phyloP scores from a whole-genome alignment of 1,140 invertebrate genomes.

The Diabrotica undecimpunctata region DNA sequence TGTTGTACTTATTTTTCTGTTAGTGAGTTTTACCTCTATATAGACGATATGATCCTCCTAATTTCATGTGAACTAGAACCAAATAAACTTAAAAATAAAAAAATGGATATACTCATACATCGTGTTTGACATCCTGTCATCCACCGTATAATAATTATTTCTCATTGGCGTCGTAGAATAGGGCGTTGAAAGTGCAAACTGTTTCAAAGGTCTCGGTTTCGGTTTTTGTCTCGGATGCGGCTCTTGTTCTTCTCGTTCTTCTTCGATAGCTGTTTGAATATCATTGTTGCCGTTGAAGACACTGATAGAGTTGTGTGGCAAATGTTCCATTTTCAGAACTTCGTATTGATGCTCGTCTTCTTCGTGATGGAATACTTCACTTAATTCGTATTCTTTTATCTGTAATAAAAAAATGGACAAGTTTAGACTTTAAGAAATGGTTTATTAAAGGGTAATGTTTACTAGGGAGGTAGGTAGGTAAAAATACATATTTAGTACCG shows the following conservation, averaged over 20 bases:
- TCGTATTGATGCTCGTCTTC: constrained; percentile 77
- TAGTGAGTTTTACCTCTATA: no score
- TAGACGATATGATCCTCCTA: no score
- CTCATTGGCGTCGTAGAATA: constrained; percentile 29
- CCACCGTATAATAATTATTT: constrained; percentile 25
- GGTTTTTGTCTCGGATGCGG: constrained; percentile 42
- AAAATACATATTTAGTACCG: no score
- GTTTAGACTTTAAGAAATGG: no score
- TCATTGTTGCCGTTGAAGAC: constrained; percentile 69
- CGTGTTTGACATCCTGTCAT: constrained; percentile 35
- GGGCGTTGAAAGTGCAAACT: constrained; percentile 32
- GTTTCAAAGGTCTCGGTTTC: constrained; percentile 26
- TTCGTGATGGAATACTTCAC: constrained; percentile 75
- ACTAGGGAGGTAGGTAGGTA: no score
- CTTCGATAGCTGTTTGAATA: constrained; percentile 72
- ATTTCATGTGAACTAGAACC: no score
- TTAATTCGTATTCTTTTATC: constrained; percentile 82
- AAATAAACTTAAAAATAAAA: no score
- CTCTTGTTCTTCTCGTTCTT: constrained; percentile 66
- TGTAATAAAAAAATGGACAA: constrained; percentile 43
- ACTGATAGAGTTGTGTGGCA: constrained; percentile 61
- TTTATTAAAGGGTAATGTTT: no score
- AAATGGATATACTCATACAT: constrained; percentile 30
- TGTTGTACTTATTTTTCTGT: no score
- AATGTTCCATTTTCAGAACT: constrained; percentile 63